phyloP scores from a whole-genome alignment of 2,888 invertebrate genomes.

The Thalpophila matura region DNA sequence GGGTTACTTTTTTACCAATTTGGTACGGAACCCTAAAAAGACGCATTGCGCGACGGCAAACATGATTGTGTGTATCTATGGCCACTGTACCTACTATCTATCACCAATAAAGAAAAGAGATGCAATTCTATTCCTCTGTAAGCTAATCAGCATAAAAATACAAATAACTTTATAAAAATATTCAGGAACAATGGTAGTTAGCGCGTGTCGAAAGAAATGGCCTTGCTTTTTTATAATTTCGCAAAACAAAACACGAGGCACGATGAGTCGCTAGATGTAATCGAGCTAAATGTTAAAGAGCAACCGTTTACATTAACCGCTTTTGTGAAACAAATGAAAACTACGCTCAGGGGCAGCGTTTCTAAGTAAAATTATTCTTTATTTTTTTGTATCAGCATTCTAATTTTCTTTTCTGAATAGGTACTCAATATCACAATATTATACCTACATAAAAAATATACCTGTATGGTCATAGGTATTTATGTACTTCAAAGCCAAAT shows the following conservation, averaged over 20 bases:
- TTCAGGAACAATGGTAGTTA: constrained; percentile 42
- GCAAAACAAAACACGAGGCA: constrained; percentile 68
- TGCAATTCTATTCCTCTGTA: constrained; percentile 35
- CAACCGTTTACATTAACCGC: constrained; percentile 82
- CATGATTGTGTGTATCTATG: neutral
- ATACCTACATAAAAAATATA: too few species aligned
- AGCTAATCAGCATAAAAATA: constrained; percentile 39
- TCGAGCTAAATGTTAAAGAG: constrained; percentile 84
- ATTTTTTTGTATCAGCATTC: constrained; percentile 53
- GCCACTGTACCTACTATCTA: neutral
- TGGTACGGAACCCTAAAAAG: too few species aligned
- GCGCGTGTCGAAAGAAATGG: constrained; percentile 47
- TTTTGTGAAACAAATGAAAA: constrained; percentile 85
- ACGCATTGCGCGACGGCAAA: neutral
- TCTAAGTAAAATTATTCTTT: constrained; percentile 74
- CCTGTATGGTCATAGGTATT: too few species aligned
- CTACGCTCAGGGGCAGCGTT: constrained; percentile 78
- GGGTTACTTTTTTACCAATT: too few species aligned
- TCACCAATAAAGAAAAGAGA: constrained; percentile 6
- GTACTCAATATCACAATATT: constrained; percentile 19
- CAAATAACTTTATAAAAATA: constrained; percentile 19
- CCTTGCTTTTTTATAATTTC: constrained; percentile 65
- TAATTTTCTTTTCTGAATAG: constrained; percentile 53
- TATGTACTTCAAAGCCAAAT: too few species aligned
- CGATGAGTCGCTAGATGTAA: constrained; percentile 77